These are phyloP conservation scores for Cydia amplana DNA, from an alignment of 1,140 invertebrate genomes.

Conservation along the genomic window DNA sequence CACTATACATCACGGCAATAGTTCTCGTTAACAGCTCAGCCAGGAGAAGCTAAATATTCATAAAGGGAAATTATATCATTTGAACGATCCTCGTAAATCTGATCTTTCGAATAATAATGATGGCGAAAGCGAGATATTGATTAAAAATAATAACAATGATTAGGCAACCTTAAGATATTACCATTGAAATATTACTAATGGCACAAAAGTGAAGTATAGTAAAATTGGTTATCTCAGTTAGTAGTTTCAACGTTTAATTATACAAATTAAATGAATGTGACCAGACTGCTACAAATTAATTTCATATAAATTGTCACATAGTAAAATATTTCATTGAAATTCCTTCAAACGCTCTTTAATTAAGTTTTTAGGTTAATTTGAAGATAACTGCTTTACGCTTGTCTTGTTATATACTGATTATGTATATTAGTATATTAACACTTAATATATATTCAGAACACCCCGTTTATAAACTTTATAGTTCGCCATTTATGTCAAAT, in stretches of 20 bases:
- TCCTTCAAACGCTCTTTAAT: neutral
- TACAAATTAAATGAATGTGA: neutral
- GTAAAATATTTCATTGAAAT: neutral
- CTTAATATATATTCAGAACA: constrained; percentile 17
- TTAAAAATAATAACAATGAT: too few relatives aligned
- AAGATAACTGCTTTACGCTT: constrained; percentile 21
- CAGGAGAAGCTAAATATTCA: constrained; percentile 15
- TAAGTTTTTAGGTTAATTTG: constrained; percentile 27
- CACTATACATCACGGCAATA: constrained; percentile 10
- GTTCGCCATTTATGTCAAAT: constrained; percentile 1
- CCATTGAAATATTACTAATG: too few relatives aligned
- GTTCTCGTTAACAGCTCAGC: neutral
- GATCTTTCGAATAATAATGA: neutral
- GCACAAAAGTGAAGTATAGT: too few relatives aligned
- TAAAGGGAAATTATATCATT: constrained; percentile 19
- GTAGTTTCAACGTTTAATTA: too few relatives aligned
- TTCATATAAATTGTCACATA: neutral
- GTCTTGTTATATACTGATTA: neutral
- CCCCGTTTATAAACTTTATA: neutral
- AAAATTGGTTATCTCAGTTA: too few relatives aligned
- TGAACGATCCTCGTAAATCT: neutral
- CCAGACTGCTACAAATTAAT: neutral
- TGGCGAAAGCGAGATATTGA: neutral
- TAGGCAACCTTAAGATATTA: too few relatives aligned
- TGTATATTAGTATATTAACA: constrained; percentile 29